These are phyloP conservation scores for Papilio gigon DNA, from an alignment of 2,888 invertebrate species.

Conservation along the genomic window DNA sequence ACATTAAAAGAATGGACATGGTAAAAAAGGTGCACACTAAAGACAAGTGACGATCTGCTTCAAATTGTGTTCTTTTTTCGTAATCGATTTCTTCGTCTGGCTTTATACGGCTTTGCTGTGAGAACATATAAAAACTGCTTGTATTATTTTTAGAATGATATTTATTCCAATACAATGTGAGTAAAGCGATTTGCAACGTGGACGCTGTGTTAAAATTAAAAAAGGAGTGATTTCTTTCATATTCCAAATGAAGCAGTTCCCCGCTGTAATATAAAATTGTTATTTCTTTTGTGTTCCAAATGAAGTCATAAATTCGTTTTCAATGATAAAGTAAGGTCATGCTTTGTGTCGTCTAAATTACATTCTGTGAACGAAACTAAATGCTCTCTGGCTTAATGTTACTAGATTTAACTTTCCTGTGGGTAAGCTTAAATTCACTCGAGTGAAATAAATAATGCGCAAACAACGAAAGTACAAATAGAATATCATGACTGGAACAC, in stretches of 20 bases:
- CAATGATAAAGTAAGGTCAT: slow-evolving; percentile 20
- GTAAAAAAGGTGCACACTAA: too few species aligned
- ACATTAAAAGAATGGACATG: too few species aligned
- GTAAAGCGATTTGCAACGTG: too few species aligned
- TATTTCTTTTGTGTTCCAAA: slow-evolving; percentile 17
- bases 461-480: background rate
- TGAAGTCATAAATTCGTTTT: slow-evolving; percentile 17
- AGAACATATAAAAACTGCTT: too few species aligned
- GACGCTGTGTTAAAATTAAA: too few species aligned
- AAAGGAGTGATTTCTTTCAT: background rate
- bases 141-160: too few species aligned
- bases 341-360: slow-evolving; percentile 25
- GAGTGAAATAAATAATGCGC: slow-evolving; percentile 9
- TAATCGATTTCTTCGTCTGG: too few species aligned
- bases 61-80: too few species aligned
- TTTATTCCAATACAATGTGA: too few species aligned
- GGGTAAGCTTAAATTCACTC: slow-evolving; percentile 4
- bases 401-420: slow-evolving; percentile 21
- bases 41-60: too few species aligned
- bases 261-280: slow-evolving; percentile 16
- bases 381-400: slow-evolving; percentile 14
- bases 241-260: background rate
- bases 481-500: background rate
- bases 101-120: too few species aligned
- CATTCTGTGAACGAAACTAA: slow-evolving; percentile 21